Base-by-base conservation (phyloP, 2,113 vertebrate genomes). In the Atherinomorus stipes region DNA sequence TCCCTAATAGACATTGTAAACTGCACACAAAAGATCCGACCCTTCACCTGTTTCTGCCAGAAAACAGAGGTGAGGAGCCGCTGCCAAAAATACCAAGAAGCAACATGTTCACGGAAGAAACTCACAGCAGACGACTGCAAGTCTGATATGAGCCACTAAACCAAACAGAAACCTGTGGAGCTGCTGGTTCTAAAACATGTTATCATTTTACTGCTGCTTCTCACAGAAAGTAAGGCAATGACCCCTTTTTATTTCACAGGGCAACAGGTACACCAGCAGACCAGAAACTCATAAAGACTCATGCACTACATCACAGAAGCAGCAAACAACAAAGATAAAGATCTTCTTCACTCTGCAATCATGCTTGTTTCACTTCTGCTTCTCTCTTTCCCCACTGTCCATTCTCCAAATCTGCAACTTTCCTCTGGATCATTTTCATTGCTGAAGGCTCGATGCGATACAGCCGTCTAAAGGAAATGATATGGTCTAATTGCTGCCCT, bases 391-490 rank as follows among this genome's bases (percentile, higher is more conserved):
- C 64, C 58, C 66, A 16, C 31, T 12, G 26, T 72, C 69, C 37
- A 4, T 49, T 34, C 31, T 52, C 60, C 64, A 54, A 62, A 73
- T 84, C 84, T 71, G 51, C 72, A 80, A 71, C 70, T 57, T 76
- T 71, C 56, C 73, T 57, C 63, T 16, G 54, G 26, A 72, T 68
- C 38, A 58, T 86, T 85, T 68, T 78, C 80, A 90, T 79, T 67
- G 80, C 59, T 71, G 68, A 75, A 52, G 52, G 60, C 64, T 61
- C 71, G 84, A 85, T 72, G 75, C 68, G 88, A 86, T 89, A 85
- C 78, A 11, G 44, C 50, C 38, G 67, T 38, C 69, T 25, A 8
- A 54, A 70, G 84, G 78, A 84, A 76, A 83, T 69, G 81, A 86
- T 90, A 87, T 38, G 77, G 60, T 56, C 84, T 74, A 85, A 88